Conservation (phyloP, 2,888 invertebrate genomes). For the Cerceris ruficornis region DNA sequence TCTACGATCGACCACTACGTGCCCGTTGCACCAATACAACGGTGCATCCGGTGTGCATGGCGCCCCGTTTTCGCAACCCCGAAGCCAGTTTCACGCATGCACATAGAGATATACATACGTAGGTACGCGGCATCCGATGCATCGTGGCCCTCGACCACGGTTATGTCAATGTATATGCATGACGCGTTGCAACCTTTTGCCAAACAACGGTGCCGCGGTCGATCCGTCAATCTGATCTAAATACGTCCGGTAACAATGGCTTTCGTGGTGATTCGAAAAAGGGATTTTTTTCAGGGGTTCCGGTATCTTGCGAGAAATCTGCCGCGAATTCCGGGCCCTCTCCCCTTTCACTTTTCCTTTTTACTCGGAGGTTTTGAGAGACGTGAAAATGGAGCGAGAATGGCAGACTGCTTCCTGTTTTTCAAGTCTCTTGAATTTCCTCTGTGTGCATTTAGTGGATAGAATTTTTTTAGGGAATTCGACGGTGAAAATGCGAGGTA, state of each 20-base stretch:
- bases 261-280: slow-evolving; percentile 17
- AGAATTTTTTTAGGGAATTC: background rate
- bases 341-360: background rate
- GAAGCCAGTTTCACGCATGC: slow-evolving; percentile 42
- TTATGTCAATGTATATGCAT: slow-evolving; percentile 55
- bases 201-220: slow-evolving; percentile 69
- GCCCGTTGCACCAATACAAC: slow-evolving; percentile 22
- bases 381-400: slow-evolving; percentile 64
- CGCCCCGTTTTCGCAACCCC: slow-evolving; percentile 23
- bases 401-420: slow-evolving; percentile 70
- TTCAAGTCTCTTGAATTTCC: background rate
- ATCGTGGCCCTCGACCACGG: slow-evolving; percentile 32
- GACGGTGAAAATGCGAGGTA: too few relatives aligned
- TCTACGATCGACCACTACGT: slow-evolving; percentile 33
- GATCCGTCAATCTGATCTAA: slow-evolving; percentile 73
- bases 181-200: slow-evolving; percentile 58
- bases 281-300: slow-evolving; percentile 8
- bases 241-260: slow-evolving; percentile 66
- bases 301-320: slow-evolving; percentile 5
- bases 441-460: background rate
- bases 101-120: slow-evolving; percentile 17
- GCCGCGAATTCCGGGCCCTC: background rate
- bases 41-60: slow-evolving; percentile 59
- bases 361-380: slow-evolving; percentile 45
- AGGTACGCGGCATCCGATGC: slow-evolving; percentile 46